phyloP scores from a whole-genome alignment of 2,113 vertebrate species.

The Gobius niger region DNA sequence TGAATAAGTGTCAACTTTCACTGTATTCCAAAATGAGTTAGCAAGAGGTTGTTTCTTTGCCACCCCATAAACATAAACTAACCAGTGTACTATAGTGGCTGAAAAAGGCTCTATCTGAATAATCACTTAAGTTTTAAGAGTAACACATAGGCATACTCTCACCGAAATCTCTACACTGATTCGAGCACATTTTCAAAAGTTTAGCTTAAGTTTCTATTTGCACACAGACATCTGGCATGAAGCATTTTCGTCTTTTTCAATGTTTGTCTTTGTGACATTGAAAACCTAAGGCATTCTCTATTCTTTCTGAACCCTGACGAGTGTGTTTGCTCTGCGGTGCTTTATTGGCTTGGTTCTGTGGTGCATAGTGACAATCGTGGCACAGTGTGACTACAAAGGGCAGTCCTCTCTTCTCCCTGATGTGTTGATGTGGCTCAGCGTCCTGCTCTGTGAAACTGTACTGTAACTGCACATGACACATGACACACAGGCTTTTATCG shows the following conservation, averaged over 20 bases:
- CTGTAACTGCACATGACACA: slow-evolving; percentile 50
- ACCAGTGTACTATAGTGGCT: no score
- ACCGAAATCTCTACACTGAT: no score
- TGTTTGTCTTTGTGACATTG: slow-evolving; percentile 10
- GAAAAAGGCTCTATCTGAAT: no score
- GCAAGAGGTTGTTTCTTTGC: not conserved
- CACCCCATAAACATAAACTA: not conserved
- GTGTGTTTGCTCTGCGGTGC: slow-evolving; percentile 50
- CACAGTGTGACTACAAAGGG: slow-evolving; percentile 40
- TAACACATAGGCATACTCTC: no score
- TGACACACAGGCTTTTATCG: slow-evolving; percentile 38
- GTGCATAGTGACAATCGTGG: slow-evolving; percentile 49
- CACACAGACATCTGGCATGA: no score
- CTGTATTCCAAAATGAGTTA: no score
- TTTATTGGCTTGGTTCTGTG: slow-evolving; percentile 62
- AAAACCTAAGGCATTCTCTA: slow-evolving; percentile 2
- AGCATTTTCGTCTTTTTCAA: not conserved
- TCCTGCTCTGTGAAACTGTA: slow-evolving; percentile 45
- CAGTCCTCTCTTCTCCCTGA: slow-evolving; percentile 58
- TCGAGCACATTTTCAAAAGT: no score
- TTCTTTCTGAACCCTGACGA: slow-evolving; percentile 36
- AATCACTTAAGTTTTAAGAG: no score
- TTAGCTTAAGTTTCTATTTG: no score
- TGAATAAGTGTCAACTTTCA: not conserved
- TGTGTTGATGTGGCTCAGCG: slow-evolving; percentile 62